These are phyloP conservation scores for Silurus meridionalis DNA, from an alignment of 2,113 vertebrate species.

Conservation along the genomic window DNA sequence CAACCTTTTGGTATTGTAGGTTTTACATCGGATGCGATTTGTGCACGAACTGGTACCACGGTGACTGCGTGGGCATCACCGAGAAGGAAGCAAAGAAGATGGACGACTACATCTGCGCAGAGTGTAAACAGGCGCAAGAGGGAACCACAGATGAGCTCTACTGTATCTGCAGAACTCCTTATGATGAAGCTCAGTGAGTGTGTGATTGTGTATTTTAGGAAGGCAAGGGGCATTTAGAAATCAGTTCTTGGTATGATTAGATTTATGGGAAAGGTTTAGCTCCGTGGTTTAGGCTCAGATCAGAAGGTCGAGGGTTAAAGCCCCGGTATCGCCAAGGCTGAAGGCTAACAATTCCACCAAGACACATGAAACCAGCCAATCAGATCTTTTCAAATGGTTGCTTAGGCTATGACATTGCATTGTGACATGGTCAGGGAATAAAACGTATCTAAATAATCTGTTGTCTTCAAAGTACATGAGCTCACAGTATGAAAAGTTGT, in stretches of 20 bases:
- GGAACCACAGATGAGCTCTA: slow-evolving; percentile 88
- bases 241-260: too few species aligned
- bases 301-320: too few species aligned
- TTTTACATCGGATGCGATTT: slow-evolving; percentile 99
- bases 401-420: not conserved
- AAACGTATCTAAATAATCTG: not conserved
- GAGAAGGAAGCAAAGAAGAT: slow-evolving; percentile 99
- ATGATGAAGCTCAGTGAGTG: slow-evolving; percentile 73
- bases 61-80: slow-evolving; percentile 96
- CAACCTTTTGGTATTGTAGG: slow-evolving; percentile 69
- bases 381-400: not conserved
- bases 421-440: not conserved
- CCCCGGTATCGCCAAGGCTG: not conserved
- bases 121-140: slow-evolving; percentile 96
- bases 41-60: slow-evolving; percentile 99
- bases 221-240: not conserved
- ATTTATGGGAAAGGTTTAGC: too few species aligned
- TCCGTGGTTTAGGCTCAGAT: not conserved
- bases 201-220: not conserved
- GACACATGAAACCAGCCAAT: not conserved
- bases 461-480: not conserved
- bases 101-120: slow-evolving; percentile 99
- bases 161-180: slow-evolving; percentile 77
- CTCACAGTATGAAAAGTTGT: not conserved
- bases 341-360: not conserved